phyloP scores from a whole-genome alignment of 2,888 invertebrate species.

The Dicyrtomina minuta region DNA sequence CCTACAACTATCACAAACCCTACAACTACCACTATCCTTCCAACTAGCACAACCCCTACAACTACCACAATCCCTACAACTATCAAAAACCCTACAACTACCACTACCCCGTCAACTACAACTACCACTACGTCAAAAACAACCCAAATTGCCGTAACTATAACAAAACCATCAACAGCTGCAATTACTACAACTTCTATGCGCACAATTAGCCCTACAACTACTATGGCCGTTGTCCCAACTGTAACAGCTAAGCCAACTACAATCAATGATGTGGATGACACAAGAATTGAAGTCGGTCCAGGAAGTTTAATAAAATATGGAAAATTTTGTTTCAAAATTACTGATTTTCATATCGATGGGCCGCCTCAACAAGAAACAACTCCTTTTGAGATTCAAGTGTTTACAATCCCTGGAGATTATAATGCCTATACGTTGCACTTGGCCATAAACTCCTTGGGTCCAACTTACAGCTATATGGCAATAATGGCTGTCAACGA shows the following conservation, averaged over 20 bases:
- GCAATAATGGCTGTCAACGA: neutral
- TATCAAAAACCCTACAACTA: no score
- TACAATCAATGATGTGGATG: neutral
- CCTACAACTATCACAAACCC: no score
- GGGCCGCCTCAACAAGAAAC: neutral
- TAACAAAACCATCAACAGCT: neutral
- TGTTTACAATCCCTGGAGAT: neutral
- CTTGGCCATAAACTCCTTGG: neutral
- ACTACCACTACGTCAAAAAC: neutral
- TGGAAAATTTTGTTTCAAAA: no score
- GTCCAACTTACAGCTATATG: neutral
- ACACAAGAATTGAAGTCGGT: neutral
- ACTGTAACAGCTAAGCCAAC: no score
- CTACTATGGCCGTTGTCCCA: neutral
- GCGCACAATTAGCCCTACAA: neutral
- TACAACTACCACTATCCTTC: neutral
- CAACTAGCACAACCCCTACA: neutral
- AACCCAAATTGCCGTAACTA: neutral
- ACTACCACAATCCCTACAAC: no score
- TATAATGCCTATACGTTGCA: neutral
- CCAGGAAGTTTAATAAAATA: constrained; percentile 8
- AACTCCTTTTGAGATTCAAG: neutral
- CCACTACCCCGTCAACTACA: neutral
- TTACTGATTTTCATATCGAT: neutral
- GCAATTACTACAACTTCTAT: neutral